Percentiles rank a stretch among this genome's conserved stretches.
Conservation (phyloP, 2,888 invertebrate species). For the Oegoconia quadripuncta region DNA sequence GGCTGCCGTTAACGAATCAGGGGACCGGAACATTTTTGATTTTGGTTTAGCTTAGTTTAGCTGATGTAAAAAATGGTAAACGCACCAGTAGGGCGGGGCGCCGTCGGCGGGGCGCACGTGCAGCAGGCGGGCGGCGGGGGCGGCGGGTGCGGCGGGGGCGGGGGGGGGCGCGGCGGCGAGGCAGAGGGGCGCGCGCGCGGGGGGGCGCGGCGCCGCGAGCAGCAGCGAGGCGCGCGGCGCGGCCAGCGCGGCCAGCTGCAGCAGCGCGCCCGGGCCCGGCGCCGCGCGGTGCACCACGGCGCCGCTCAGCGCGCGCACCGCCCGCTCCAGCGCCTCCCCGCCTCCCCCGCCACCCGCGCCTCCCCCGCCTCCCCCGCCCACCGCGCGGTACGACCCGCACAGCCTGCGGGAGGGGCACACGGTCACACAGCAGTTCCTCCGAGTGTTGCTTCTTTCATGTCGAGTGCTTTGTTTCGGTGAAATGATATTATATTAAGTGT, state of each 20-base stretch:
- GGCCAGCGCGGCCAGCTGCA: not conserved
- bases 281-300: not conserved
- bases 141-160: conserved; percentile 1
- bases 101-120: conserved; percentile 86
- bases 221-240: not conserved
- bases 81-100: conserved; percentile 84
- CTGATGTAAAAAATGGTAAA: conserved; percentile 80
- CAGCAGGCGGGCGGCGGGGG: conserved; percentile 69
- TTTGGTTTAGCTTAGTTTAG: conserved; percentile 79
- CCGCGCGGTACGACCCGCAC: not conserved
- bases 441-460: too few relatives aligned
- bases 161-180: not conserved
- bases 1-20: conserved; percentile 10
- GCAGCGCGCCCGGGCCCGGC: not conserved
- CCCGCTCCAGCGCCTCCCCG: not conserved
- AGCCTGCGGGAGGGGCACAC: too few relatives aligned
- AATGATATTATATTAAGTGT: too few relatives aligned
- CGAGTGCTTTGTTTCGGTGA: too few relatives aligned
- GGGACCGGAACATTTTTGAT: conserved; percentile 48
- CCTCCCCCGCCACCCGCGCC: not conserved
- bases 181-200: not conserved
- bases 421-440: too few relatives aligned
- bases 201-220: not conserved
- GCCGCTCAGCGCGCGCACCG: not conserved
- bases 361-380: not conserved